Conservation (phyloP, 2,888 invertebrate genomes). For the Sepioteuthis lessoniana region DNA sequence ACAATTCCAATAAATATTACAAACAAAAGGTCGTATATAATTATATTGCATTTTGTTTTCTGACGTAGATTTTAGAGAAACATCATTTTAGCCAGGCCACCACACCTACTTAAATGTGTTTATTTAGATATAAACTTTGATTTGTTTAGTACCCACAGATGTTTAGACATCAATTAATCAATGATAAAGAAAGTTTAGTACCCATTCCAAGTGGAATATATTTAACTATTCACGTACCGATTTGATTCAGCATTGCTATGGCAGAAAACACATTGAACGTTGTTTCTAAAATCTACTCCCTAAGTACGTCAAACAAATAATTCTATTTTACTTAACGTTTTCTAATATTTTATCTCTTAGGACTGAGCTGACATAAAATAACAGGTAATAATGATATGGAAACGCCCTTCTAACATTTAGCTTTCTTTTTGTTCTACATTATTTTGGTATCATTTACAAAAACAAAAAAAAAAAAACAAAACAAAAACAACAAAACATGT, state of each 20-base stretch:
- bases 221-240: not conserved
- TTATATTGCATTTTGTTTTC: not conserved
- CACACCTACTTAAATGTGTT: not conserved
- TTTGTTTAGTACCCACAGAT: not conserved
- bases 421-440: too few relatives aligned
- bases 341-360: too few relatives aligned
- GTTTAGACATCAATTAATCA: not conserved
- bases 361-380: too few relatives aligned
- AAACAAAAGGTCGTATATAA: not conserved
- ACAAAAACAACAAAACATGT: too few relatives aligned
- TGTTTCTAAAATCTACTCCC: not conserved
- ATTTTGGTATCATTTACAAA: too few relatives aligned
- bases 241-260: not conserved
- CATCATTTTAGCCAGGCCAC: not conserved
- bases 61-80: not conserved
- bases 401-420: too few relatives aligned
- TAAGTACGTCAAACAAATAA: too few relatives aligned
- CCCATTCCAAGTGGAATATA: not conserved
- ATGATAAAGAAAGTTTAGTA: not conserved
- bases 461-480: too few relatives aligned
- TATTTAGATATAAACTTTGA: not conserved
- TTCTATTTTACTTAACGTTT: too few relatives aligned
- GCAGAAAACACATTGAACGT: not conserved
- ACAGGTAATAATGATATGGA: too few relatives aligned
- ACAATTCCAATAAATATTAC: not conserved